Evolutionary conservation across 2,888 invertebrate genomes (phyloP).

Genomic region (Ichneumoninae sp.): DNA sequence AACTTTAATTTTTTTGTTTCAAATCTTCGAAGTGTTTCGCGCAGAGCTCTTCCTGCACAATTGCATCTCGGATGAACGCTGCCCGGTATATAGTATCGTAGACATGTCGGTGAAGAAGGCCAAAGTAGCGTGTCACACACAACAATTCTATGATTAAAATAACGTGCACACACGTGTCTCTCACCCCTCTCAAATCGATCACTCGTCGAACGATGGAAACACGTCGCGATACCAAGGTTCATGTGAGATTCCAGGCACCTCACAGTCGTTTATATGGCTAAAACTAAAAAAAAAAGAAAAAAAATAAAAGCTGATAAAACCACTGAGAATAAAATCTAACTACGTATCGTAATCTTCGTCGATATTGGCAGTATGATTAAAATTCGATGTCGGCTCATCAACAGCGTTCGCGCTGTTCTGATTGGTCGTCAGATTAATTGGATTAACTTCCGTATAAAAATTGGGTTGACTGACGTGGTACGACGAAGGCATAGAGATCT

Average conservation of each 20-base stretch:
- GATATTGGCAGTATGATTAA: conserved; percentile 79
- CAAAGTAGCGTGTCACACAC: conserved; percentile 9
- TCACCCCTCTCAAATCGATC: not conserved
- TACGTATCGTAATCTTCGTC: conserved; percentile 84
- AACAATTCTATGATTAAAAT: not conserved
- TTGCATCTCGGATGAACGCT: not conserved
- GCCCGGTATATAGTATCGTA: conserved; percentile 35
- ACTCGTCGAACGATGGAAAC: conserved; percentile 17
- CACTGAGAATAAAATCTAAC: conserved; percentile 55
- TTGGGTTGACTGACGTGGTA: conserved; percentile 82
- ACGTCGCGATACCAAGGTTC: conserved; percentile 9
- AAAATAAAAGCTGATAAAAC: conserved; percentile 5
- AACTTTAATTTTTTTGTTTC: not conserved
- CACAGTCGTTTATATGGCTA: conserved; percentile 5
- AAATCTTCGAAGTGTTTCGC: not conserved
- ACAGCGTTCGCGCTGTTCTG: conserved; percentile 68
- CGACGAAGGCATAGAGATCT: conserved; percentile 79
- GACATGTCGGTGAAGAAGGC: not conserved
- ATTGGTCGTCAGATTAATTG: conserved; percentile 76
- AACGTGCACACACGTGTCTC: not conserved
- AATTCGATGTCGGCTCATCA: conserved; percentile 78
- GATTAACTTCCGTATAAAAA: conserved; percentile 83
- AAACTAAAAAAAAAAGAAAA: conserved; percentile 16
- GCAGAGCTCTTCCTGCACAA: not conserved
- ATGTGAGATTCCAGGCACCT: conserved; percentile 24